Evolutionary conservation across 64 coral and sea anemone genomes (phyloP).

Genomic region (Dendronephthya gigantea): DNA sequence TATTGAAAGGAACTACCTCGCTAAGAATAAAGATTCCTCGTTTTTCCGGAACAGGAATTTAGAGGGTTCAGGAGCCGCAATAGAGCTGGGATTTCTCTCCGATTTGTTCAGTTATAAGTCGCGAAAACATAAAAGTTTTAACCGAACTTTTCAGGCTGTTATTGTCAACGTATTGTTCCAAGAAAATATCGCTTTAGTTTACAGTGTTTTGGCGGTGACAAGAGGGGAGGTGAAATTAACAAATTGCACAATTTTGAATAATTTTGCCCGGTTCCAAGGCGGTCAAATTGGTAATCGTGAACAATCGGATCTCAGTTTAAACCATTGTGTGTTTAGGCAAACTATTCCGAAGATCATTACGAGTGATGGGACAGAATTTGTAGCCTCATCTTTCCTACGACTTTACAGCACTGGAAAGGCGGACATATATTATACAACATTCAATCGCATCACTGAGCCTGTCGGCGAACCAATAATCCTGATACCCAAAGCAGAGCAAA

Average conservation of each 20-base stretch:
- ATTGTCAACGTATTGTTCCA: constrained; percentile 5
- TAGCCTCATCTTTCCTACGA: no score
- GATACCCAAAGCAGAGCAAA: no score
- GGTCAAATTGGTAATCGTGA: constrained; percentile 5
- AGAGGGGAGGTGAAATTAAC: constrained; percentile 26
- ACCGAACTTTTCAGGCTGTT: neutral
- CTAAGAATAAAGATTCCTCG: neutral
- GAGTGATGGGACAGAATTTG: no score
- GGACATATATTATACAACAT: no score
- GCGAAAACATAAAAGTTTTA: neutral
- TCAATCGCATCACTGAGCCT: no score
- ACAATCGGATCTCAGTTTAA: no score
- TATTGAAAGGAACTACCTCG: neutral
- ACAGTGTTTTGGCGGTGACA: constrained; percentile 15
- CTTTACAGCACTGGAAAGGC: no score
- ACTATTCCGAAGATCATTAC: no score
- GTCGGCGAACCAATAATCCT: no score
- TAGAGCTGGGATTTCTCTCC: no score
- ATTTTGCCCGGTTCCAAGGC: constrained; percentile 42
- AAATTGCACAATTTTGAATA: constrained; percentile 47
- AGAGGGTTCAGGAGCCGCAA: neutral
- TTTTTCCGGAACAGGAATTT: neutral
- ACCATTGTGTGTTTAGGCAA: no score
- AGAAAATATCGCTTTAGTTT: constrained; percentile 27
- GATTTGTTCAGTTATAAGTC: neutral